Evolutionary conservation across 2,888 invertebrate species (phyloP).

Genomic region (Epirrhoe tristata): DNA sequence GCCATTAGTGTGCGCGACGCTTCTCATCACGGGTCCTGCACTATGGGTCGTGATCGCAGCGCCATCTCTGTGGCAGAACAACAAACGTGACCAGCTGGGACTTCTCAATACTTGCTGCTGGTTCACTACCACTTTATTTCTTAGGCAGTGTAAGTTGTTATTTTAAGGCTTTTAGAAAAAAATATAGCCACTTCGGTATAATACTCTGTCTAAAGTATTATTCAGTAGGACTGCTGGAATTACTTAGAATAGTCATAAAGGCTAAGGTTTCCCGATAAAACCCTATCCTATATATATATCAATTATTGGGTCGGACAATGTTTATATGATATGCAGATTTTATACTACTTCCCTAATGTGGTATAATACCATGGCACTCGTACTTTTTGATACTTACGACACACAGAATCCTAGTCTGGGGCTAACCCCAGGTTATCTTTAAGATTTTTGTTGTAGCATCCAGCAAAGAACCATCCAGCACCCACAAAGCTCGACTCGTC

Average conservation of each 20-base stretch:
- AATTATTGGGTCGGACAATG: too few species aligned
- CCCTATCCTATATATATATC: too few species aligned
- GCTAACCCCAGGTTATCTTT: too few species aligned
- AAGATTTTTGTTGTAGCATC: constrained; percentile 65
- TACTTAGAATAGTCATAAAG: too few species aligned
- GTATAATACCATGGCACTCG: too few species aligned
- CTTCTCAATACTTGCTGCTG: constrained; percentile 87
- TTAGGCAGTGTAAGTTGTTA: constrained; percentile 87
- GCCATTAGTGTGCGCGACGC: constrained; percentile 88
- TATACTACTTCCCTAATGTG: too few species aligned
- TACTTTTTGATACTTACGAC: too few species aligned
- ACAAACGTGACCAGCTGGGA: constrained; percentile 63
- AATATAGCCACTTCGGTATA: not conserved
- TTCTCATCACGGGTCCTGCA: constrained; percentile 88
- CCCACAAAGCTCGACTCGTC: constrained; percentile 88
- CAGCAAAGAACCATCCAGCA: constrained; percentile 86
- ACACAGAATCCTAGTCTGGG: too few species aligned
- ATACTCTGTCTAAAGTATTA: too few species aligned
- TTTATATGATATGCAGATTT: too few species aligned
- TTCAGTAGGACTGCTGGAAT: too few species aligned
- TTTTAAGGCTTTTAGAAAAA: not conserved
- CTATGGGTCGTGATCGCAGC: constrained; percentile 88
- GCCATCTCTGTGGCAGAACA: constrained; percentile 85
- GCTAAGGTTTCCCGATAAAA: too few species aligned
- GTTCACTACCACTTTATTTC: constrained; percentile 89